These are phyloP conservation scores for Drosophila repleta DNA, from an alignment of 1,140 invertebrate genomes.

Conservation along the genomic window DNA sequence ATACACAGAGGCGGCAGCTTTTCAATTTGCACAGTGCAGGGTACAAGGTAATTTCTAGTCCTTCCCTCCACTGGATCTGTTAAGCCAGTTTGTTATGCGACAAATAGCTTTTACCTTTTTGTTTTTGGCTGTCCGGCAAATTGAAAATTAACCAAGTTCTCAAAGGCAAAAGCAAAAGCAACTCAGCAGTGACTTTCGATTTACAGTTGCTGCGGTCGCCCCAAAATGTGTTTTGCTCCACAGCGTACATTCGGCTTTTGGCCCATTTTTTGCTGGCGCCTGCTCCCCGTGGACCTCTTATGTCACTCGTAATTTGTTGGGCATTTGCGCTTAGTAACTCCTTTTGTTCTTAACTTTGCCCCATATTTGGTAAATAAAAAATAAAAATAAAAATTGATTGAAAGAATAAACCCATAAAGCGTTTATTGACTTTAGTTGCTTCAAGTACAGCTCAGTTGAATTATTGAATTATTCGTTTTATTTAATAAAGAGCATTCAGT, in stretches of 20 bases:
- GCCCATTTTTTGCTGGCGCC: conserved; percentile 22
- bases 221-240: conserved; percentile 30
- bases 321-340: conserved; percentile 33
- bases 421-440: too few species aligned
- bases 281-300: conserved; percentile 61
- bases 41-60: background rate
- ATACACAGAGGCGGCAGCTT: background rate
- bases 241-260: conserved; percentile 31
- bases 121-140: conserved; percentile 50
- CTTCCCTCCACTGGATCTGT: background rate
- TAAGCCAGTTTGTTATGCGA: conserved; percentile 2
- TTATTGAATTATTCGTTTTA: background rate
- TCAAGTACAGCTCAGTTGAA: too few species aligned
- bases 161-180: conserved; percentile 9
- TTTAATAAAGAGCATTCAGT: background rate
- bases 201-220: conserved; percentile 38
- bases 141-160: conserved; percentile 72
- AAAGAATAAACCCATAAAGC: too few species aligned
- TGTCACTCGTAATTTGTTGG: conserved; percentile 62
- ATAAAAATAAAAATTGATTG: too few species aligned
- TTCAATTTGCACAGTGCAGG: background rate
- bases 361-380: too few species aligned
- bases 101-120: conserved; percentile 24
- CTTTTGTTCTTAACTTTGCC: conserved; percentile 26
- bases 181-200: conserved; percentile 36